Base-by-base conservation (phyloP, 2,888 invertebrate genomes). In the Ormyrus pomaceus region DNA sequence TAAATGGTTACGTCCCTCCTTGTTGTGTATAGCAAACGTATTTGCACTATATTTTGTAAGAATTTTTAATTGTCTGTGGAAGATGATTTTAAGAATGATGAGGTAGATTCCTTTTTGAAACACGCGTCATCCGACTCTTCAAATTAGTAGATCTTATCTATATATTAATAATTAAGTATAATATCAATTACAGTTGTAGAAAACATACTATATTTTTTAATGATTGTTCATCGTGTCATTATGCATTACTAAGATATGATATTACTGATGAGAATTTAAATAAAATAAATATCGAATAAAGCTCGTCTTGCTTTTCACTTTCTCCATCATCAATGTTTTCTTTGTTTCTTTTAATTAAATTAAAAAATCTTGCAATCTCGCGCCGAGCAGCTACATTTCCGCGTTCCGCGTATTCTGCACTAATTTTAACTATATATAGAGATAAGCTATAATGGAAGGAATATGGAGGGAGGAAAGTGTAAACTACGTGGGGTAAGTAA, bases 201-300 rank as follows among this genome's bases (percentile, higher is more conserved):
- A 87, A 87, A 86, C 86, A 87, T 84, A 86, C 87, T 87, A 87
- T 90, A 89, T 89, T 90, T 90, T 90, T 89, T 89, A 90, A 90
- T 88, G 85, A 88, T 86, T 88, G 86, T 87, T 84, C 80, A 82
- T 82, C 78, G 82, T 88, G 87, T 88, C 86, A 87, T 87, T 84
- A 86, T 84, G 79, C 82, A 86, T 86, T 88, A 88, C 85, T 84
- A 82, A 87, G 84, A 84, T 87, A 87, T 84, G 85, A 87, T 89
- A 87, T 86, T 34, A 34, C 34, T 86, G 85, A 87, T 84, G 87
- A 88, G 87, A 77, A 79, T 82, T 82, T 80, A 78, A 82, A 82
- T 80, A 79, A 82, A 82, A 80, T 77, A 75, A 82, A 77, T 79
- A 79, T 77, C 71, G 62, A 80, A 55, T 46, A 77, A 76, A 72